Evolutionary conservation across 2,888 invertebrate genomes (phyloP).

Genomic region (Cataglyphis cursor): DNA sequence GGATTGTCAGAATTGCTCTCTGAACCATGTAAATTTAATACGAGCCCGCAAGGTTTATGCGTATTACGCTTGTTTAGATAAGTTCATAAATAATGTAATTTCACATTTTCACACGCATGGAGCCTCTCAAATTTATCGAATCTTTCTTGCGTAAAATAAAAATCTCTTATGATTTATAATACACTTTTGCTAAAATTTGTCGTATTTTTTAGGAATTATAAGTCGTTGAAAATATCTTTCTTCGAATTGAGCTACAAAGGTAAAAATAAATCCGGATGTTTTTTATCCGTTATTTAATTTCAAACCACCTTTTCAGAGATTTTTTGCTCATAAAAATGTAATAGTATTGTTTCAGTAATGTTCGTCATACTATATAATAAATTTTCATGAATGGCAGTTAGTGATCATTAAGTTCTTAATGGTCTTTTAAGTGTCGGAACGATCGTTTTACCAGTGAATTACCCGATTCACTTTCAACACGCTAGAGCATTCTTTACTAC

Average conservation of each 20-base stretch:
- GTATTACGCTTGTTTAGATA: not conserved
- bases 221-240: not conserved
- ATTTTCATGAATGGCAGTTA: slow-evolving; percentile 27
- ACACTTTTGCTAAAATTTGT: not conserved
- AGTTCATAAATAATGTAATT: slow-evolving; percentile 29
- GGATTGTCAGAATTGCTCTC: slow-evolving; percentile 44
- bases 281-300: slow-evolving; percentile 5
- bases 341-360: slow-evolving; percentile 9
- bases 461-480: slow-evolving; percentile 58
- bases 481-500: slow-evolving; percentile 36
- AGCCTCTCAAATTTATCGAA: not conserved
- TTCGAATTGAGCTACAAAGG: not conserved
- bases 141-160: not conserved
- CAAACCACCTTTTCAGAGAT: not conserved
- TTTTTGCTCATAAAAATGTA: slow-evolving; percentile 5
- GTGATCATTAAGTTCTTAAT: slow-evolving; percentile 51
- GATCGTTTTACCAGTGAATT: slow-evolving; percentile 56
- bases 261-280: not conserved
- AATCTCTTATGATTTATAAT: not conserved
- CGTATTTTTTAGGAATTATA: not conserved
- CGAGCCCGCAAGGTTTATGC: slow-evolving; percentile 14
- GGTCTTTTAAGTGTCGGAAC: slow-evolving; percentile 52
- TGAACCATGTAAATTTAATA: slow-evolving; percentile 53
- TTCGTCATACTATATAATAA: slow-evolving; percentile 34
- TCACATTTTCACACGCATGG: not conserved